Evolutionary conservation across 2,113 vertebrate genomes (phyloP).

Genomic region (Percina caprodes): DNA sequence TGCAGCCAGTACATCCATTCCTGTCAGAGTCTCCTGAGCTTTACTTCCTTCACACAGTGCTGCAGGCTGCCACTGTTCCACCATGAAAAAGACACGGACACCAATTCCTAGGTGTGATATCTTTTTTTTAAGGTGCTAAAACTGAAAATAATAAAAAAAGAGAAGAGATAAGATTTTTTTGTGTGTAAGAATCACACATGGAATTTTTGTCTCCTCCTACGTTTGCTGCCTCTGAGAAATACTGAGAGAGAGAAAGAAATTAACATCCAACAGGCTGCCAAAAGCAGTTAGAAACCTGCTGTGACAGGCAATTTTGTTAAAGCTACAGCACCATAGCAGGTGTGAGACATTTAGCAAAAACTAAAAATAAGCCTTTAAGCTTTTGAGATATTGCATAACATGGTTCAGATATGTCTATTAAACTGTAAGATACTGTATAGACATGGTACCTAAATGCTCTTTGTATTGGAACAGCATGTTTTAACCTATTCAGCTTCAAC

Average conservation of each 20-base stretch:
- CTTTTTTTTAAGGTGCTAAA: conserved; percentile 18
- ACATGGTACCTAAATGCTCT: background rate
- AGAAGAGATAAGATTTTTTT: conserved; percentile 3
- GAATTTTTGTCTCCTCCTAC: conserved; percentile 35
- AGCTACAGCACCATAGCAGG: conserved; percentile 30
- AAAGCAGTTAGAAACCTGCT: conserved; percentile 22
- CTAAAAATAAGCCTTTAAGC: background rate
- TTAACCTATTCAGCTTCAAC: background rate
- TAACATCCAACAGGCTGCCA: conserved; percentile 22
- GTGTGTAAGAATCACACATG: conserved; percentile 33
- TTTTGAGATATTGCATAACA: conserved; percentile 21
- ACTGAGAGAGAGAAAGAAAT: conserved; percentile 25
- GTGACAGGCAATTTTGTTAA: conserved; percentile 32
- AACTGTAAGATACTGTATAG: background rate
- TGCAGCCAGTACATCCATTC: background rate
- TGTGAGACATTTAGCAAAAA: conserved; percentile 14
- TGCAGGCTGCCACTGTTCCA: background rate
- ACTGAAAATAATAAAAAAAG: background rate
- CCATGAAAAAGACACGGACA: background rate
- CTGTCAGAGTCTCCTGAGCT: background rate
- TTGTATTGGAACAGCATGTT: background rate
- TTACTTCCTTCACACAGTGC: background rate
- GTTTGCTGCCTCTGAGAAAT: conserved; percentile 31
- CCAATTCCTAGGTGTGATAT: background rate
- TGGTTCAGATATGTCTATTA: background rate